Evolutionary conservation across 2,797 vertebrate genomes (phyloP), one percentile per base, ranked within the genome.

Genomic region (Gastrophryne carolinensis): DNA sequence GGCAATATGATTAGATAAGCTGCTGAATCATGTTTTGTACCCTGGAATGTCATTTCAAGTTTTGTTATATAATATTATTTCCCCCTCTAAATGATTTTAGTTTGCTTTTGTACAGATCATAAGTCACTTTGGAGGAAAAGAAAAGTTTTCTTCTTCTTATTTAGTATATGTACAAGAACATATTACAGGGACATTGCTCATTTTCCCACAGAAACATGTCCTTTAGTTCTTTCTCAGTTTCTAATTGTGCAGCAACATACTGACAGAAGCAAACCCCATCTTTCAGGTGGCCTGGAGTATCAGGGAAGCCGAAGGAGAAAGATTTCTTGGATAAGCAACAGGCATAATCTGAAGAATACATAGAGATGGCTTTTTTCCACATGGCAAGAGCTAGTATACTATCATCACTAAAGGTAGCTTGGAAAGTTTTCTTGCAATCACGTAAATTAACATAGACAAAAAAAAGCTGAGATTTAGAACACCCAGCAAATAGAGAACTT

Each of bases 221-320:
- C n/a, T n/a, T n/a, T n/a, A n/a, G n/a, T n/a, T n/a, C n/a, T n/a
- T n/a, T n/a, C n/a, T n/a, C n/a, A n/a, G n/a, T n/a, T n/a, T 26
- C 3, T 50, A 32, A 17, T 7, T 83, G 81, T 32, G 13, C 58
- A 12, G 78, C 81, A 26, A 89, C 81, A 23, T 87, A 85, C 72
- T 86, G 86, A 60, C 87, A 88, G 75, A 89, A 89, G 50, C 83
- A 88, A 23, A 85, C 61, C 0, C 81, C 79, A 66, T 80, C 78
- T 53, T 85, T 74, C 74, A 87, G 57, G 79, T 85, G 87, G 30
- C 80, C 78, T 4, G 29, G 23, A 4, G 41, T 44, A 23, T 27
- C 53, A 7, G 8, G 66, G 9, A 2, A 41, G 9, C 15, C 17
- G 54, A 84, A 83, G 6, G 84, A 80, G 57, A 86, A 87, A 70